Evolutionary conservation across 2,888 invertebrate species (phyloP).

Genomic region (Notodromas monacha): DNA sequence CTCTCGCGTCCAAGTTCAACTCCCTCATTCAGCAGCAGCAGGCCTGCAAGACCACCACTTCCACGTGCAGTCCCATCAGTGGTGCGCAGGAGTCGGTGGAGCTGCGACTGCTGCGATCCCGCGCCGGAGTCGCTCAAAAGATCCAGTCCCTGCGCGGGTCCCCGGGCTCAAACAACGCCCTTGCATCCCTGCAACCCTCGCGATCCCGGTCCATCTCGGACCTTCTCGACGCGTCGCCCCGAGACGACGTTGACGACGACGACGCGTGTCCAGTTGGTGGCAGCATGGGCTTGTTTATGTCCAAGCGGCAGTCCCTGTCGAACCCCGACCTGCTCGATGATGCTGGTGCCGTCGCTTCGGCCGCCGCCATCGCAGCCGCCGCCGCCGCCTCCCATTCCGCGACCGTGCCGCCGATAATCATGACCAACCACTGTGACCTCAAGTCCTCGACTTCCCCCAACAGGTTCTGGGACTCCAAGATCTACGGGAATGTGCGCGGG

Average conservation of each 20-base stretch:
- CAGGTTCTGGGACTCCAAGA: conserved; percentile 1
- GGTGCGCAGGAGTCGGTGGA: neutral
- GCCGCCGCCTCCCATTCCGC: neutral
- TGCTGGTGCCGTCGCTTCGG: too few relatives aligned
- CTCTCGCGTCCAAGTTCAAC: conserved; percentile 33
- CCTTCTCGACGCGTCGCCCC: neutral
- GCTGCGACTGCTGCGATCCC: neutral
- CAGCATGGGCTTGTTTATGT: too few relatives aligned
- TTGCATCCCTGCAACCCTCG: neutral
- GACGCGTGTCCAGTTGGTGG: too few relatives aligned
- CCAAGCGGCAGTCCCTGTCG: too few relatives aligned
- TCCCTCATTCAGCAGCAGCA: conserved; percentile 14
- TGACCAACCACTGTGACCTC: too few relatives aligned
- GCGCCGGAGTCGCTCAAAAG: too few relatives aligned
- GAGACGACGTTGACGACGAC: too few relatives aligned
- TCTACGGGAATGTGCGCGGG: conserved; percentile 1
- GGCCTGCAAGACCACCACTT: too few relatives aligned
- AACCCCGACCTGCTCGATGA: neutral
- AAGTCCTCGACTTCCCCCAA: too few relatives aligned
- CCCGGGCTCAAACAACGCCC: too few relatives aligned
- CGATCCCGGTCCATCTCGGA: conserved; percentile 1
- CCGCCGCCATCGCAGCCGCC: too few relatives aligned
- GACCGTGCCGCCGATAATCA: neutral
- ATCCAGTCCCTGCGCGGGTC: neutral
- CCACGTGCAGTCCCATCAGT: too few relatives aligned